Conservation (phyloP, 2,888 invertebrate species). For the Endotricha flammealis region DNA sequence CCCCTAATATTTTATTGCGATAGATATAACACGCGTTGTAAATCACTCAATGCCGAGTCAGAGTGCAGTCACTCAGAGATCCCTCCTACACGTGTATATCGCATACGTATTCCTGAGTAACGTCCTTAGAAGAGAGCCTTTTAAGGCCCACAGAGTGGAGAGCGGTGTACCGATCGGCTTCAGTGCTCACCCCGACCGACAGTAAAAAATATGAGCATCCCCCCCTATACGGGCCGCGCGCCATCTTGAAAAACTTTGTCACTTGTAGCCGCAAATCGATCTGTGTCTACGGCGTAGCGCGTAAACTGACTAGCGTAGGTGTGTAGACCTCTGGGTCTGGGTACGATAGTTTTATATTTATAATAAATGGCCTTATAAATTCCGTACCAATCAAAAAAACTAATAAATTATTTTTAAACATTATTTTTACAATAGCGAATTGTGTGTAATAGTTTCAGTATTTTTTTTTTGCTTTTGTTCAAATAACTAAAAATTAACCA, state of each 20-base stretch:
- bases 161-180: constrained; percentile 75
- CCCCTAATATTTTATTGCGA: no score
- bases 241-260: constrained; percentile 45
- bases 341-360: no score
- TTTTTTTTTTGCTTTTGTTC: no score
- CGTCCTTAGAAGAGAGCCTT: constrained; percentile 64
- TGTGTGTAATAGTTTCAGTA: no score
- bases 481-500: no score
- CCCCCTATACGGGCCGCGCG: constrained; percentile 23
- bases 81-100: constrained; percentile 21
- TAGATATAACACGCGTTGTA: not conserved
- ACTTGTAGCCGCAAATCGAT: constrained; percentile 75
- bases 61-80: constrained; percentile 21
- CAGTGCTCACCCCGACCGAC: constrained; percentile 75
- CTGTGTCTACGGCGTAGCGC: constrained; percentile 62
- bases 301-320: constrained; percentile 26
- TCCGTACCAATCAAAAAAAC: no score
- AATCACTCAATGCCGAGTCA: not conserved
- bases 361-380: no score
- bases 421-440: no score
- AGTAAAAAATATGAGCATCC: constrained; percentile 78
- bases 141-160: constrained; percentile 75
- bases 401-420: no score
- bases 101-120: constrained; percentile 42
- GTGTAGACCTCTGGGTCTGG: not conserved